Percentiles rank a stretch among this genome's conserved stretches.
These are phyloP conservation scores for Sphaeramia orbicularis DNA, from an alignment of 2,797 vertebrate genomes.

Conservation along the genomic window DNA sequence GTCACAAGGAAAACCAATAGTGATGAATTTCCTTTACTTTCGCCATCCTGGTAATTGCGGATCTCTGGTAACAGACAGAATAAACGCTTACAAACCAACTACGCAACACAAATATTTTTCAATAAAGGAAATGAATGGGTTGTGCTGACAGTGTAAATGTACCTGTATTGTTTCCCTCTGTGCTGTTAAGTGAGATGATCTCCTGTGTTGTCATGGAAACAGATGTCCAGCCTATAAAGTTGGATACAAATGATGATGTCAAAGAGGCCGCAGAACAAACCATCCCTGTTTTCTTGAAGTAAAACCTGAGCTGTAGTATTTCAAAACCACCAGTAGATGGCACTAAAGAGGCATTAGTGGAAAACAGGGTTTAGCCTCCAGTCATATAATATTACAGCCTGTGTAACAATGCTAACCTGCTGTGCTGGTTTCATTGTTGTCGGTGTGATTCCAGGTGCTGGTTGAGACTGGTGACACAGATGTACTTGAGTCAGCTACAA, in stretches of 20 bases:
- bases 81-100: neutral
- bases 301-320: neutral
- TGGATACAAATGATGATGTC: too few species aligned
- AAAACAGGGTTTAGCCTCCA: neutral
- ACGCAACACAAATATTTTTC: too few species aligned
- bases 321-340: slow-evolving; percentile 56
- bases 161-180: slow-evolving; percentile 58
- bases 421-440: slow-evolving; percentile 32
- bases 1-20: slow-evolving; percentile 89
- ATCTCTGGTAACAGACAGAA: slow-evolving; percentile 43
- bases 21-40: slow-evolving; percentile 43
- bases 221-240: slow-evolving; percentile 37
- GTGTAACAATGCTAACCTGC: slow-evolving; percentile 37
- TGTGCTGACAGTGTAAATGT: slow-evolving; percentile 6
- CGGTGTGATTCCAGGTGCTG: slow-evolving; percentile 23
- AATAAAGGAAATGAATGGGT: neutral
- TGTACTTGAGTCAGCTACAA: slow-evolving; percentile 23
- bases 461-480: slow-evolving; percentile 22
- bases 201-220: slow-evolving; percentile 27
- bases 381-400: neutral
- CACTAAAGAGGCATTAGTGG: slow-evolving; percentile 4
- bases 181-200: slow-evolving; percentile 22
- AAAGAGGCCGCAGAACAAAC: neutral
- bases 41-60: neutral
- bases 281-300: neutral